Evolutionary conservation across 2,797 vertebrate species (phyloP), one percentile per base, ranked within the genome.

Genomic region (Megaceryle alcyon): DNA sequence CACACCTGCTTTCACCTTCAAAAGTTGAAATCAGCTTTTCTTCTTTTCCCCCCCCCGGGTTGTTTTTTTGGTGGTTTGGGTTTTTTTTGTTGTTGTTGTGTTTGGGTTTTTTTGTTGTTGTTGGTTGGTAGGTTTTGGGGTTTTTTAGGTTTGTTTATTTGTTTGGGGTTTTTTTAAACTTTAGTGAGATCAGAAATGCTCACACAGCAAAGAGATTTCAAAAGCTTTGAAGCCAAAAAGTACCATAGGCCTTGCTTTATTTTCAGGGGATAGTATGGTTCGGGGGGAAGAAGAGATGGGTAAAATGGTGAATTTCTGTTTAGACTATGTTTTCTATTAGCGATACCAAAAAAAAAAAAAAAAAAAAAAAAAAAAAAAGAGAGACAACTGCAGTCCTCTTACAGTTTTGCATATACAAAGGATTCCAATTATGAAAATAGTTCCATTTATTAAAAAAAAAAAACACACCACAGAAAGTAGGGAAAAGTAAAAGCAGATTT

Each of bases 141-240:
- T 33, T 33, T 33, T 33, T 33, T 33, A n/a, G n/a, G 33, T 33
- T 33, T 33, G 33, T 33, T 33, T 33, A 33, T 33, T 33, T 33
- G 33, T 33, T 33, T 33, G 33, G 33, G 33, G 7, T 44, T 20
- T 44, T 19, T 5, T n/a, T 6, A 8, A 33, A 33, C 12, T 90
- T 70, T 12, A 86, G 14, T 41, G 18, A 69, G 17, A 77, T 46
- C 22, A 86, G 28, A 93, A 89, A 94, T 61, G 51, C 65, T 91
- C 12, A 63, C 26, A 48, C 28, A 91, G 79, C 57, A 92, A 86
- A 88, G 51, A 7, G 3, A 48, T 68, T 88, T 90, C 25, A 49
- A 43, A 53, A 78, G 76, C 69, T 83, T 82, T 95, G 76, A 87
- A 95, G 72, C 7, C 65, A 68, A 46, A 46, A 82, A 61, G 6